Percentiles rank a stretch among this genome's conserved stretches.
Conservation (phyloP, 1,140 invertebrate species). For the Drosophila insularis region DNA sequence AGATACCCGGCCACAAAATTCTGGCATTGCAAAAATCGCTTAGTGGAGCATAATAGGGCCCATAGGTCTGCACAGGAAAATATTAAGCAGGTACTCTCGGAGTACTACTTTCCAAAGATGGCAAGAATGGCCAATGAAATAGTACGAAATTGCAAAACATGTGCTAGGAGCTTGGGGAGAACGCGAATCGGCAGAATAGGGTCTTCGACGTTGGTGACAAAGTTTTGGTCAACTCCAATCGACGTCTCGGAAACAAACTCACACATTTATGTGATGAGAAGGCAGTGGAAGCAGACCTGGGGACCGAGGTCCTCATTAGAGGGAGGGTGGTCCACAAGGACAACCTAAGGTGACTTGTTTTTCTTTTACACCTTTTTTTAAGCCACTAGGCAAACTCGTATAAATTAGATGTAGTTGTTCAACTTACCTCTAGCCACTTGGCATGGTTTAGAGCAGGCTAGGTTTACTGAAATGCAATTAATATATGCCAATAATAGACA, state of each 20-base stretch:
- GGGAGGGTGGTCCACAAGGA: no score
- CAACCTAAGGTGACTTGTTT: no score
- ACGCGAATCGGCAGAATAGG: no score
- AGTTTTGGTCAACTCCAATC: no score
- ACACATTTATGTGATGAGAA: no score
- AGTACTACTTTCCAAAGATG: slow-evolving; percentile 27
- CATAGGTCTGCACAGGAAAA: slow-evolving; percentile 25
- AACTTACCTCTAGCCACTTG: slow-evolving; percentile 12
- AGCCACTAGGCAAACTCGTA: no score
- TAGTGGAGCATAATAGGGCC: slow-evolving; percentile 8
- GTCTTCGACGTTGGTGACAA: no score
- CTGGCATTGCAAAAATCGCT: slow-evolving; percentile 30
- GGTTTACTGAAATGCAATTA: slow-evolving; percentile 10
- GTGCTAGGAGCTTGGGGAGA: background rate
- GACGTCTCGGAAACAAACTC: no score
- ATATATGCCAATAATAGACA: slow-evolving; percentile 11
- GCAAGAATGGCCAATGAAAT: slow-evolving; percentile 26
- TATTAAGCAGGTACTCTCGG: slow-evolving; percentile 26
- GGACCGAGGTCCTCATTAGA: no score
- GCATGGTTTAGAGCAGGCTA: background rate
- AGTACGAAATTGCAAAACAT: slow-evolving; percentile 34
- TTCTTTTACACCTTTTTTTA: no score
- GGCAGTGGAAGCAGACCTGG: no score
- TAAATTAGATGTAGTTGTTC: slow-evolving; percentile 16
- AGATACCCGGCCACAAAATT: slow-evolving; percentile 22